Conservation (phyloP, 2,888 invertebrate genomes). For the Leucophenga maculata region DNA sequence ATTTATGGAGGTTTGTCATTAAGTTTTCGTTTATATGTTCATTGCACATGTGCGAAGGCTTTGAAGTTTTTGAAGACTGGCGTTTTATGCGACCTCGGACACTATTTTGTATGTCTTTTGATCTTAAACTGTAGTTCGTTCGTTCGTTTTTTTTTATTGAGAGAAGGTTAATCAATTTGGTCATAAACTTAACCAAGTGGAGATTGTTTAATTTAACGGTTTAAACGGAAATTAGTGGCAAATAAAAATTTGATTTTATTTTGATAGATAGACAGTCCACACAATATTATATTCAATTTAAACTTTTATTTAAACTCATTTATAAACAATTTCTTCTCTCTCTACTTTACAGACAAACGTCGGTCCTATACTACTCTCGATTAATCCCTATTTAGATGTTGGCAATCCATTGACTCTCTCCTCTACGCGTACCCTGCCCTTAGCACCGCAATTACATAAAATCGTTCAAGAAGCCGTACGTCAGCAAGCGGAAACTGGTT, state of each 20-base stretch:
- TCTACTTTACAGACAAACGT: conserved; percentile 83
- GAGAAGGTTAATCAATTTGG: too few relatives aligned
- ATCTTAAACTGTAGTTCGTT: too few relatives aligned
- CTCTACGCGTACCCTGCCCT: conserved; percentile 81
- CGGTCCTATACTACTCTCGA: conserved; percentile 90
- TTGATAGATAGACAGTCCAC: background rate
- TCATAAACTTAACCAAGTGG: too few relatives aligned
- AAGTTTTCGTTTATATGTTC: background rate
- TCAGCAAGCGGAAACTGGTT: conserved; percentile 95
- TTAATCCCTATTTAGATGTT: conserved; percentile 91
- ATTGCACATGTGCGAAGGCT: background rate
- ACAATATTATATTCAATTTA: background rate
- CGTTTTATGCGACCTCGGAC: conserved; percentile 2
- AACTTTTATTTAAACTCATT: too few relatives aligned
- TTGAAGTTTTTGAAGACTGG: background rate
- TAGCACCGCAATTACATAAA: conserved; percentile 87
- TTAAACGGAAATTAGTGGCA: background rate
- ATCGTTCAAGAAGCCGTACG: conserved; percentile 93
- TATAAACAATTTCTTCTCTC: too few relatives aligned
- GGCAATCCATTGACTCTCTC: conserved; percentile 90
- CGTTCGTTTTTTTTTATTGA: too few relatives aligned
- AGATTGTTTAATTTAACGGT: conserved; percentile 9
- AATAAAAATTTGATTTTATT: background rate
- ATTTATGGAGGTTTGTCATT: background rate
- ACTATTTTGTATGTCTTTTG: background rate